A percentile compares a stretch with the other conserved stretches of the same genome.
Evolutionary conservation across 2,113 vertebrate species (phyloP).

Genomic region (Manacus vitellinus): DNA sequence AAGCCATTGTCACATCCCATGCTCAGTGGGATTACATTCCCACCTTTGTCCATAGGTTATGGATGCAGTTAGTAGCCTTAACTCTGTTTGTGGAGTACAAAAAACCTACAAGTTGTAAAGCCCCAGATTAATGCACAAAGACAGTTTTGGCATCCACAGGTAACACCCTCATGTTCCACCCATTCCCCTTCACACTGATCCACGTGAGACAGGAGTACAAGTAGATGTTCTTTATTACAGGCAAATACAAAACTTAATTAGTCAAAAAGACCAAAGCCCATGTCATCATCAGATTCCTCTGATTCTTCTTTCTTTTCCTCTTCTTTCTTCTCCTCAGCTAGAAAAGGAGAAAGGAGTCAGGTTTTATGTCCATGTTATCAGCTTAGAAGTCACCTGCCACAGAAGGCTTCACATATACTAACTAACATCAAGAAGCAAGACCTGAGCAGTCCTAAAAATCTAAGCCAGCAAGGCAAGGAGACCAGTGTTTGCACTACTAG

Average conservation of each 20-base stretch:
- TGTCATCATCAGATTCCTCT: constrained; percentile 97
- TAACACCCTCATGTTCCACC: not conserved
- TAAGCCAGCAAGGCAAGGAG: too few species aligned
- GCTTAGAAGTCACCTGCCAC: accelerated
- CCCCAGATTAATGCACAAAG: not conserved
- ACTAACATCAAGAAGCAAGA: not conserved
- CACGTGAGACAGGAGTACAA: accelerated
- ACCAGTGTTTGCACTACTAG: accelerated
- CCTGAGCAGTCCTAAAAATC: too few species aligned
- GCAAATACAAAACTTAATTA: constrained; percentile 76
- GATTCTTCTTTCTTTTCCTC: constrained; percentile 98
- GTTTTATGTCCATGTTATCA: not conserved
- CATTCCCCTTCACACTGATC: not conserved
- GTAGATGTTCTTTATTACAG: constrained; percentile 66
- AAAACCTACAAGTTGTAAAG: accelerated
- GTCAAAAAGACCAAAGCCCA: constrained; percentile 99
- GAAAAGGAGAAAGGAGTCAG: not conserved
- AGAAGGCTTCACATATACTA: accelerated
- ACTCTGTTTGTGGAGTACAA: accelerated
- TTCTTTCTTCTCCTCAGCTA: constrained; percentile 96
- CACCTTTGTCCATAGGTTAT: accelerated
- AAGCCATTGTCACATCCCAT: accelerated
- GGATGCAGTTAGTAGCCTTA: accelerated
- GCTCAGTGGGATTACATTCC: accelerated
- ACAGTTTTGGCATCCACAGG: not conserved